Conservation (phyloP, 2,888 invertebrate genomes). For the Cheilosia impressa region DNA sequence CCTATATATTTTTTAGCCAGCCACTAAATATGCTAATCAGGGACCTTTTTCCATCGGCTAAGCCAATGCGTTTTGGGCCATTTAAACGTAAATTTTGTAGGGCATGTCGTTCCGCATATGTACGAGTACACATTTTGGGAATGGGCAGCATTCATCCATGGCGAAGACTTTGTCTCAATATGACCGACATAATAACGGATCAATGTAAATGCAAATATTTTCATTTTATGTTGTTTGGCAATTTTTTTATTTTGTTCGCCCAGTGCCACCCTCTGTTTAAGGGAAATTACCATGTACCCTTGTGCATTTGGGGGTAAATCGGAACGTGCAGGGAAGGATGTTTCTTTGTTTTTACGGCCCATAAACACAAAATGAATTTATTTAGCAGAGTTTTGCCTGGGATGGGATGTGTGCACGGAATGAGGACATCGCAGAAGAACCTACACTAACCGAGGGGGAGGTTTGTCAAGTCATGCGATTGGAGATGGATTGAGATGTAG, state of each 20-base stretch:
- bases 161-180: conserved; percentile 71
- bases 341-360: conserved; percentile 75
- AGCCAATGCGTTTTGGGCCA: conserved; percentile 69
- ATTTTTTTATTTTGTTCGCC: conserved; percentile 14
- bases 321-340: conserved; percentile 48
- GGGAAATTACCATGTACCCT: conserved; percentile 65
- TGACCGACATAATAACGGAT: conserved; percentile 75
- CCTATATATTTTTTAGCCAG: neutral
- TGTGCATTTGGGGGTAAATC: conserved; percentile 59
- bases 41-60: conserved; percentile 57
- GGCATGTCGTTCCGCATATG: conserved; percentile 62
- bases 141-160: conserved; percentile 49
- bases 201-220: conserved; percentile 75
- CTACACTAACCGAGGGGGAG: conserved; percentile 24
- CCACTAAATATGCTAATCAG: conserved; percentile 73
- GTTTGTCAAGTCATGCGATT: conserved; percentile 69
- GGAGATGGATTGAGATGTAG: conserved; percentile 67
- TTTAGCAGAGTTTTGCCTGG: conserved; percentile 54
- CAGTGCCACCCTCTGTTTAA: conserved; percentile 19
- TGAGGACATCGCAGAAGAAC: conserved; percentile 1
- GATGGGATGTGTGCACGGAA: conserved; percentile 3
- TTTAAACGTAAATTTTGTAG: conserved; percentile 61
- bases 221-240: conserved; percentile 65
- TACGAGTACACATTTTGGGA: conserved; percentile 47
- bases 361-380: conserved; percentile 76